phyloP scores from a whole-genome alignment of 2,797 vertebrate genomes.

The Parauchenoglanis punctatus region DNA sequence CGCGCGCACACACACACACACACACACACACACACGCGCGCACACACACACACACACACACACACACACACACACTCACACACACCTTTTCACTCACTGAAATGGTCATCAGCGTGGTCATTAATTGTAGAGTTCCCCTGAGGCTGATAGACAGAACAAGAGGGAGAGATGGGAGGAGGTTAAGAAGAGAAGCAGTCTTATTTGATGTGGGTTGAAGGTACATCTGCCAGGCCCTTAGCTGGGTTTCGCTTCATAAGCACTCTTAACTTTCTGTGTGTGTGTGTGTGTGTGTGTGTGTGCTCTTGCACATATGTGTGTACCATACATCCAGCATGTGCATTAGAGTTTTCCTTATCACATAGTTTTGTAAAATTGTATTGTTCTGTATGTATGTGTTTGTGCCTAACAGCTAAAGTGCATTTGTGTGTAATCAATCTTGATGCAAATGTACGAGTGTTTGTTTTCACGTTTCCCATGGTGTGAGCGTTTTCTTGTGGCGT shows the following conservation, averaged over 20 bases:
- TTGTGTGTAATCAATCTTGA: constrained; percentile 48
- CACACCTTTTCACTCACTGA: constrained; percentile 47
- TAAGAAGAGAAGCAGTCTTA: constrained; percentile 34
- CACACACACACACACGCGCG: constrained; percentile 38
- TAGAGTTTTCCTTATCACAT: neutral
- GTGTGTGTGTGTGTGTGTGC: constrained; percentile 36
- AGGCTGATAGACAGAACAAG: constrained; percentile 52
- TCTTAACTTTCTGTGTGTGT: constrained; percentile 47
- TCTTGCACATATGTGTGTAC: constrained; percentile 31
- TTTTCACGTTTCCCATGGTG: constrained; percentile 42
- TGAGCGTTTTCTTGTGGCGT: constrained; percentile 49
- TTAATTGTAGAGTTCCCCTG: constrained; percentile 71
- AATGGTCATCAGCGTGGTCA: constrained; percentile 73
- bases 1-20: constrained; percentile 43
- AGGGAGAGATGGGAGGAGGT: constrained; percentile 28
- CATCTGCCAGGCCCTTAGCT: constrained; percentile 47
- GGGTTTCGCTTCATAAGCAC: constrained; percentile 51
- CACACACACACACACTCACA: constrained; percentile 28
- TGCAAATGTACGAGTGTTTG: constrained; percentile 43
- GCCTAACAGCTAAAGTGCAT: constrained; percentile 15
- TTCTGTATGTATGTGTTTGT: constrained; percentile 40
- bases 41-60: constrained; percentile 42
- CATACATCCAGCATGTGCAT: neutral
- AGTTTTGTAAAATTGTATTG: constrained; percentile 22
- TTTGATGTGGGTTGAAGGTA: constrained; percentile 52